Percentiles rank a stretch among this genome's conserved stretches.
Evolutionary conservation across 2,113 vertebrate species (phyloP).

Genomic region (Phodopus roborovskii): DNA sequence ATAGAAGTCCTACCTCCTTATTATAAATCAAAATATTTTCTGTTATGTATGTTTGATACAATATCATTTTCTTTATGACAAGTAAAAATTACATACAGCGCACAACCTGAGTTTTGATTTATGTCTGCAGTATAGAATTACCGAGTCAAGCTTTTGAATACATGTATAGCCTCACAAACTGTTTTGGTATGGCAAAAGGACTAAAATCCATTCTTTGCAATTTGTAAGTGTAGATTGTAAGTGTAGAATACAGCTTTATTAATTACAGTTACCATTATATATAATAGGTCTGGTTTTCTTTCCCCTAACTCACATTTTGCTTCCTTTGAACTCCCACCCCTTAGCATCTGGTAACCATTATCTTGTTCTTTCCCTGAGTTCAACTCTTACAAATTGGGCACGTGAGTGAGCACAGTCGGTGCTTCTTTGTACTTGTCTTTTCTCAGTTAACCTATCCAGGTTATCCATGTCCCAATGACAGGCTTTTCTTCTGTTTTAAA

Average conservation of each 20-base stretch:
- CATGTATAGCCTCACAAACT: background rate
- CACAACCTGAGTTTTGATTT: background rate
- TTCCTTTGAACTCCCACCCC: background rate
- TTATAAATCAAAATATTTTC: background rate
- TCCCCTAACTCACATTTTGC: background rate
- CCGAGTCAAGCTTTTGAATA: background rate
- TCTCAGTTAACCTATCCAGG: background rate
- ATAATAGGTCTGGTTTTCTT: background rate
- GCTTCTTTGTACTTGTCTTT: background rate
- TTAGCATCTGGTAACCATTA: background rate
- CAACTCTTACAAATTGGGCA: background rate
- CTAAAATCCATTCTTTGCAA: background rate
- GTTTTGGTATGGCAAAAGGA: background rate
- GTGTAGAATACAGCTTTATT: background rate
- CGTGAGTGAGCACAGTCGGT: background rate
- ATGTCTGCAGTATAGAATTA: background rate
- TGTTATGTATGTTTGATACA: background rate
- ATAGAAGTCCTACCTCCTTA: background rate
- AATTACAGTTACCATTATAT: background rate
- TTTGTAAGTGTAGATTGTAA: background rate
- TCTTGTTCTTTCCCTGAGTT: background rate
- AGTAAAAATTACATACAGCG: background rate
- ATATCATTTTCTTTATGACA: background rate
- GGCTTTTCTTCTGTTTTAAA: background rate
- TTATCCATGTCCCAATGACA: background rate